Evolutionary conservation across 2,888 invertebrate species (phyloP).

Genomic region (Lysandra bellargus): DNA sequence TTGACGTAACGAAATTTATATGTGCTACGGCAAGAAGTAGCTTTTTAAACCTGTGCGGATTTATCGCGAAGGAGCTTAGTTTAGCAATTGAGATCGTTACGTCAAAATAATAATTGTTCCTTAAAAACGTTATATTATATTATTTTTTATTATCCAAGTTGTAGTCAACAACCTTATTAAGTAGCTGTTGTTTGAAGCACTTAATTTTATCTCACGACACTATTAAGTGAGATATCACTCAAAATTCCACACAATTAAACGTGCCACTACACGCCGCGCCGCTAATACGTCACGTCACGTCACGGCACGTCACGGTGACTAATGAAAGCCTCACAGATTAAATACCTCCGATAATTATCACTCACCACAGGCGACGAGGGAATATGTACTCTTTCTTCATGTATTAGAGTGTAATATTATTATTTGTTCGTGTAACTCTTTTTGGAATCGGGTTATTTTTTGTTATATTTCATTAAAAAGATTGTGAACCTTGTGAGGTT

Average conservation of each 20-base stretch:
- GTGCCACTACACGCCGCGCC: conserved; percentile 1
- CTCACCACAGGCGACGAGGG: conserved; percentile 17
- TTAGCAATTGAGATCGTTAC: no score
- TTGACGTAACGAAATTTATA: no score
- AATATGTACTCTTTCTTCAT: neutral
- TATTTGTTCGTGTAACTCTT: neutral
- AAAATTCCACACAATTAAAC: conserved; percentile 23
- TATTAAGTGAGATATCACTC: neutral
- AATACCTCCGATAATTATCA: conserved; percentile 58
- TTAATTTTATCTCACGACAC: conserved; percentile 3
- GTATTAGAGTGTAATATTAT: neutral
- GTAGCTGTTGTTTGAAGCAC: neutral
- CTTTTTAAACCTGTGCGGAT: no score
- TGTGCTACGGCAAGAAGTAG: no score
- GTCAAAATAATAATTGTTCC: no score
- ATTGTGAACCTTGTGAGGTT: neutral
- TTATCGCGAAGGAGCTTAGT: no score
- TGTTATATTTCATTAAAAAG: neutral
- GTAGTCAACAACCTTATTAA: neutral
- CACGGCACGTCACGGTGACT: conserved; percentile 48
- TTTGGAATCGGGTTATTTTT: conserved; percentile 4
- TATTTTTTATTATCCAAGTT: neutral
- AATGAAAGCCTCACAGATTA: conserved; percentile 57
- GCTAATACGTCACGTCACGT: conserved; percentile 24
- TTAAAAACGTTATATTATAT: no score